Percentiles rank a stretch among this genome's conserved stretches.
Conservation (phyloP, 2,797 vertebrate species). For the Poecilia gillii region DNA sequence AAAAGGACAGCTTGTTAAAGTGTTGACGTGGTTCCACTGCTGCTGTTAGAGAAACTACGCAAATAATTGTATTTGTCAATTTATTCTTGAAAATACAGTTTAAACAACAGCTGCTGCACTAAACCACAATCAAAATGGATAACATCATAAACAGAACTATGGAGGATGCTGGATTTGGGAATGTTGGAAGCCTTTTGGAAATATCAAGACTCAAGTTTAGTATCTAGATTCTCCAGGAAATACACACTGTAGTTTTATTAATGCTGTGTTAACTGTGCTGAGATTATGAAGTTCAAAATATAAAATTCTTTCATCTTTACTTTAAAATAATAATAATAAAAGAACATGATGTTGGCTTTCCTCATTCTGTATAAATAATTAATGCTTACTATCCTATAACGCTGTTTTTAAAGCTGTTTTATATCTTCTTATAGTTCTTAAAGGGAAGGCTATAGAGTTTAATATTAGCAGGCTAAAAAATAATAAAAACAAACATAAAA, state of each 20-base stretch:
- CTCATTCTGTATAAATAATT: not conserved
- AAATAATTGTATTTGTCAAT: not conserved
- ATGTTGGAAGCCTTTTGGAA: not conserved
- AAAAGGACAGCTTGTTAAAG: not conserved
- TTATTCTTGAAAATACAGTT: not conserved
- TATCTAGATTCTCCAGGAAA: not conserved
- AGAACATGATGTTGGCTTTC: not conserved
- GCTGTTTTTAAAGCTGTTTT: not conserved
- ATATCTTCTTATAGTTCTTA: not conserved
- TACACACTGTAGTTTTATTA: not conserved
- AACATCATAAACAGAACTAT: not conserved
- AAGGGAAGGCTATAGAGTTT: not conserved
- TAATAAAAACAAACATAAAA: not conserved
- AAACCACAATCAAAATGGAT: not conserved
- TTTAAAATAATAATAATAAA: not conserved
- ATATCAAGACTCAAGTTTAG: not conserved
- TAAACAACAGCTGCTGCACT: not conserved
- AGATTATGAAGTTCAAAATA: not conserved
- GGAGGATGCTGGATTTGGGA: not conserved
- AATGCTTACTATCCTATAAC: not conserved
- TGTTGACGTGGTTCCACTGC: not conserved
- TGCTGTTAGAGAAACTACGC: not conserved
- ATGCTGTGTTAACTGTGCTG: not conserved
- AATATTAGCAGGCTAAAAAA: not conserved
- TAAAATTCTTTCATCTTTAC: not conserved